Base-by-base conservation (phyloP, 2,113 vertebrate species). In the Chlorocebus sabaeus region DNA sequence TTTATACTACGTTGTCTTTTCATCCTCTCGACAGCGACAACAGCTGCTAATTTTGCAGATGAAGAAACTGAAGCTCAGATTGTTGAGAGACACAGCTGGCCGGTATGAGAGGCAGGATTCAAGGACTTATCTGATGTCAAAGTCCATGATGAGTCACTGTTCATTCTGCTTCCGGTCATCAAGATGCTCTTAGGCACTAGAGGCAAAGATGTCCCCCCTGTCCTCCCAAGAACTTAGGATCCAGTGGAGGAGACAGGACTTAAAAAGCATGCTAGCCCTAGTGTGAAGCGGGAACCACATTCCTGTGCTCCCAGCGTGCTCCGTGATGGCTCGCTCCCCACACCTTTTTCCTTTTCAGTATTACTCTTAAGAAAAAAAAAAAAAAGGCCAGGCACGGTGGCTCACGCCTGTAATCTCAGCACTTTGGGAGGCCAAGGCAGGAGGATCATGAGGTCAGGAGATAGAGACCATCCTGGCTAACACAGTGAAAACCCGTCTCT, bases 221-320 rank as follows among this genome's bases (percentile, higher is more conserved):
- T 7, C 13, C 59, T 50, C 57, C 57, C 11, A 23, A 89, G 72
- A 93, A 75, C 12, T 10, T 10, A n/a, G 70, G 27, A 27, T 85
- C 43, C 38, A 3, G 20, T 13, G 25, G 52, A 78, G 25, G 40
- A 57, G 78, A 32, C 35, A 76, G 38, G 67, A 43, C 13, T 40
- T 82, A 20, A 8, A 67, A 95, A 70, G 61, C 45, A 8, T 4
- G 16, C 7, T 83, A 61, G 23, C 81, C 23, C 35, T 0, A 32
- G 59, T 0, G 2, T 1, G 6, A 35, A 27, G 23, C 20, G 9
- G 13, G n/a, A n/a, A 4, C 7, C 0, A 8, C 84, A 43, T 23
- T 52, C 5, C 12, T 8, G 2, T 8, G 13, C 30, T 85, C 14
- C 52, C 1, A 18, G 3, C 0, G 0, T 55, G 57, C 48, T 50